Evolutionary conservation across 2,797 vertebrate species (phyloP).

Genomic region (Spondyliosoma cantharus): DNA sequence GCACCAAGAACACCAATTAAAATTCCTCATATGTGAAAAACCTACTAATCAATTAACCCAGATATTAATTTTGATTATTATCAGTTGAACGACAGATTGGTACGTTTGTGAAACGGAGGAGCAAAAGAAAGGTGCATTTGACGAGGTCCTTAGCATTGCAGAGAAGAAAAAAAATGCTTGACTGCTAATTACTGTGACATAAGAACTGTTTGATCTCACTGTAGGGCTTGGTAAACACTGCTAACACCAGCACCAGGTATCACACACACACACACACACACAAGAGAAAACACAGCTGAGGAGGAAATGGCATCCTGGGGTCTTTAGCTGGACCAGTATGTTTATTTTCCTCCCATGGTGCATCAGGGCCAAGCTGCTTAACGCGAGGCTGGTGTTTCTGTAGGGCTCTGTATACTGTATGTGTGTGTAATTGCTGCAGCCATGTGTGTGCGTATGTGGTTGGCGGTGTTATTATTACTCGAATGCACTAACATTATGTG

Average conservation of each 20-base stretch:
- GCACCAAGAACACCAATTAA: too few relatives aligned
- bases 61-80: neutral
- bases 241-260: slow-evolving; percentile 60
- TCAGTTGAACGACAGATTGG: too few relatives aligned
- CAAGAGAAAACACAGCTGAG: slow-evolving; percentile 73
- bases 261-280: slow-evolving; percentile 49
- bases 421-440: slow-evolving; percentile 41
- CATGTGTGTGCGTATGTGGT: slow-evolving; percentile 16
- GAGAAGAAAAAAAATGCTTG: neutral
- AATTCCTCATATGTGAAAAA: too few relatives aligned
- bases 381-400: slow-evolving; percentile 52
- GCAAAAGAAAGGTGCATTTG: slow-evolving; percentile 5
- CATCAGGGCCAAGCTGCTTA: slow-evolving; percentile 73
- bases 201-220: slow-evolving; percentile 64
- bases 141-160: neutral
- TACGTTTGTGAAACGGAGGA: too few relatives aligned
- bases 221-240: slow-evolving; percentile 64
- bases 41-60: too few relatives aligned
- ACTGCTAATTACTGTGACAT: slow-evolving; percentile 44
- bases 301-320: slow-evolving; percentile 75
- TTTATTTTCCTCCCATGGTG: slow-evolving; percentile 77
- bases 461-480: slow-evolving; percentile 3
- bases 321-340: slow-evolving; percentile 67
- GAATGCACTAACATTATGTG: slow-evolving; percentile 9
- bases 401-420: slow-evolving; percentile 52